Percentiles rank a stretch among this genome's conserved stretches.
These are phyloP conservation scores for Erithacus rubecula DNA, from an alignment of 2,797 vertebrate genomes.

Conservation along the genomic window DNA sequence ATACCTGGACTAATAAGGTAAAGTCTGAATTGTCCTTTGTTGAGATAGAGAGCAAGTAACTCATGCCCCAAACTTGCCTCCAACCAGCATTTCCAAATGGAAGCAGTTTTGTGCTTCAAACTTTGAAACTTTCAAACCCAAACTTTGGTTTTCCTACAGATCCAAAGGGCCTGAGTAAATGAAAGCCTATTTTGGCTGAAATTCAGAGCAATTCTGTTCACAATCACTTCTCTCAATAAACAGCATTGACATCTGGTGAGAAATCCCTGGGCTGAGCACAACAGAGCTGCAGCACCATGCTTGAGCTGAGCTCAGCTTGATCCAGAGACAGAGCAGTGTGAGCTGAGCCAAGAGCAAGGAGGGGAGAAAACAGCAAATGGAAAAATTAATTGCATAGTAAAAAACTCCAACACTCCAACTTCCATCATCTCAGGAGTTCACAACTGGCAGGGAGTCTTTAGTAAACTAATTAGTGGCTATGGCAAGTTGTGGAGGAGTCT, in stretches of 20 bases:
- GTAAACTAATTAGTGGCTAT: conserved; percentile 27
- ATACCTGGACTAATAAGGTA: too few species aligned
- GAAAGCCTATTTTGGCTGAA: background rate
- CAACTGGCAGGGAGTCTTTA: conserved; percentile 25
- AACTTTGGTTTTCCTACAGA: background rate
- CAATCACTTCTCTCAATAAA: background rate
- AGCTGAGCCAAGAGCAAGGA: conserved; percentile 4
- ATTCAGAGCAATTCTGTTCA: conserved; percentile 18
- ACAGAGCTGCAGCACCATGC: background rate
- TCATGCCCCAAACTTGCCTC: background rate
- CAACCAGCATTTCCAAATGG: background rate
- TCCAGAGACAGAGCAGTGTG: background rate
- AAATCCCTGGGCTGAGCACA: background rate
- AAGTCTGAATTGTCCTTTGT: background rate
- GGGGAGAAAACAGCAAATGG: conserved; percentile 19
- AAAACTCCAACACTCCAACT: background rate
- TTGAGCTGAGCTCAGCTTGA: background rate
- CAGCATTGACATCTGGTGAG: background rate
- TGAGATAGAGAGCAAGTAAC: background rate
- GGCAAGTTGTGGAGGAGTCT: background rate
- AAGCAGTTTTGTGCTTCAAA: background rate
- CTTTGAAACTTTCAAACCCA: background rate
- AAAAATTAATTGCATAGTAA: conserved; percentile 39
- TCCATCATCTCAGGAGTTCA: conserved; percentile 21
- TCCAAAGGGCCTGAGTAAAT: background rate